Percentiles rank a stretch among this genome's conserved stretches.
phyloP scores from a whole-genome alignment of 1,140 invertebrate genomes.

The Hermatobates lingyangjiaoensis region DNA sequence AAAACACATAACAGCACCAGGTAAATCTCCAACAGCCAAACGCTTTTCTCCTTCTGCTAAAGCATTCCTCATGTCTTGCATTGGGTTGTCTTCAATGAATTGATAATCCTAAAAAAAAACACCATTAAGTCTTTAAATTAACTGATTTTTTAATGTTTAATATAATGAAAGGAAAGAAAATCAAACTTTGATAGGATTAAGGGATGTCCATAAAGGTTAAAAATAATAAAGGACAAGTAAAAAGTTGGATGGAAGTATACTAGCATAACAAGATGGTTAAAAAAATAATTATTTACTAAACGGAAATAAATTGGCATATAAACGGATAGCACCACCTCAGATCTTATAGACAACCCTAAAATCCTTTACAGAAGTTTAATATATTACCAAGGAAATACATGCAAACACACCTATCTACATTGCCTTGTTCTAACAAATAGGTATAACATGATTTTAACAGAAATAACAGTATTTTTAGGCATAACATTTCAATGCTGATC shows the following conservation, averaged over 20 bases:
- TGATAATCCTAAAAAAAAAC: constrained; percentile 41
- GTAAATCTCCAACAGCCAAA: constrained; percentile 70
- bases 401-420: too few relatives aligned
- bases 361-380: too few relatives aligned
- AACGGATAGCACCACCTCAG: too few relatives aligned
- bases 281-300: background rate
- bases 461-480: too few relatives aligned
- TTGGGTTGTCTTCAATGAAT: constrained; percentile 73
- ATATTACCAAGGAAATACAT: too few relatives aligned
- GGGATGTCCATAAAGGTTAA: background rate
- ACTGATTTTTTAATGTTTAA: background rate
- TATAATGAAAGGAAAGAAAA: background rate
- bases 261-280: background rate
- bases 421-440: too few relatives aligned
- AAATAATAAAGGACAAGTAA: too few relatives aligned
- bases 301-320: background rate
- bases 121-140: background rate
- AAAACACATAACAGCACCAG: constrained; percentile 88
- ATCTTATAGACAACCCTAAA: too few relatives aligned
- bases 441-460: too few relatives aligned
- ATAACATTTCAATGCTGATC: too few relatives aligned
- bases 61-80: constrained; percentile 60
- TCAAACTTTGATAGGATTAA: background rate
- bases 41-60: constrained; percentile 70
- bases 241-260: background rate